Base-by-base conservation (phyloP, 1,140 invertebrate species). In the Lethrus apterus region DNA sequence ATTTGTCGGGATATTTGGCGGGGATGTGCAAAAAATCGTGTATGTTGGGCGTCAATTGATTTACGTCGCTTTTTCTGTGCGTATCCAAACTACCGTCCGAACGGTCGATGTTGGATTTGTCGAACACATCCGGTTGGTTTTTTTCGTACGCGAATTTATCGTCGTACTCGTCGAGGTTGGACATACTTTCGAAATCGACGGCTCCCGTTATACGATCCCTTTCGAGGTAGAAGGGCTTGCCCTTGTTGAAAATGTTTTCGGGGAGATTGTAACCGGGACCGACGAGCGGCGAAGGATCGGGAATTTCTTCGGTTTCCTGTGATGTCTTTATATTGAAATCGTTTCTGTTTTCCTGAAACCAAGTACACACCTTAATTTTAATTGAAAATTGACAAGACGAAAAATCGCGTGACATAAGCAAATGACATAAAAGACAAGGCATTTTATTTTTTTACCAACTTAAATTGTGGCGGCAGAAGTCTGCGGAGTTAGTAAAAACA, bases 11-110 rank as follows among this genome's bases (percentile, higher is more conserved):
- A 53, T 83, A 83, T 43, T 78, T 78, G 0, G 79, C 73, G 0
- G 81, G 81, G n/a, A 83, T 57, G 62, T 83, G 81, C 0, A 83
- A 63, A 53, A 80, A 83, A 52, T 83, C 79, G 45, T 83, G 79
- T 48, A 82, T 75, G 55, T 78, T 80, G 1, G 78, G 74, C 1
- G 73, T 73, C 21, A 73, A 66, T 13, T 72, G 69, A 54, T 73
- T 76, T 7, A 77, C 73, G 51, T 77, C 75, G 45, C 73, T 76
- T 0, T 68, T 70, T 19, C 67, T 60, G 32, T 58, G 56, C 17
- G 54, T 60, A 9, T 46, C 50, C 13, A 47, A 48, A 35, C 51
- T 55, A 0, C 57, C 63, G 41, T 76, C 72, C 24, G 66, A 72
- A 23, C 57, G 56, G 36, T 64, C 69, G 42, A 60, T 69, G 21